Evolutionary conservation across 1,140 invertebrate genomes (phyloP).

Genomic region (Hylaeus anthracinus): DNA sequence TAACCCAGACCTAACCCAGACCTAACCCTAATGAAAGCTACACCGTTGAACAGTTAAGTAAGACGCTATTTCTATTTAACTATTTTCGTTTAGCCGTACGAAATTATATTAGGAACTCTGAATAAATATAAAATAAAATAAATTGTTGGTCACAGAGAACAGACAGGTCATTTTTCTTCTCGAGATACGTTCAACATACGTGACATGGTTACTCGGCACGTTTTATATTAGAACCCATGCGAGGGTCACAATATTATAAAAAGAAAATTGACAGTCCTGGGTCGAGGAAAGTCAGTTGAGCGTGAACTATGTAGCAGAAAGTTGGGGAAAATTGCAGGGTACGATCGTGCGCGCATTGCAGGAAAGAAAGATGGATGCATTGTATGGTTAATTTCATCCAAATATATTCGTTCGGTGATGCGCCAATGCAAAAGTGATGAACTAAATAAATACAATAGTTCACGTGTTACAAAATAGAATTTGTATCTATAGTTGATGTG

Average conservation of each 20-base stretch:
- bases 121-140: conserved; percentile 12
- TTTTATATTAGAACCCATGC: conserved; percentile 24
- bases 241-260: conserved; percentile 11
- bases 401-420: too few species aligned
- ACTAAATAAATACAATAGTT: too few species aligned
- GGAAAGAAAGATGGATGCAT: neutral
- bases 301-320: neutral
- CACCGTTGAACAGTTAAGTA: too few species aligned
- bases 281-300: neutral
- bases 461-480: too few species aligned
- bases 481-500: too few species aligned
- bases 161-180: conserved; percentile 36
- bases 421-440: too few species aligned
- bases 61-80: too few species aligned
- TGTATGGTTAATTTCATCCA: too few species aligned
- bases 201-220: conserved; percentile 37
- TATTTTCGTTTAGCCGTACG: too few species aligned
- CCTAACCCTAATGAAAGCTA: too few species aligned
- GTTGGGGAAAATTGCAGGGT: neutral
- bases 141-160: conserved; percentile 21
- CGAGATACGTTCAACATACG: conserved; percentile 35
- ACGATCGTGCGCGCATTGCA: neutral
- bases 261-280: neutral
- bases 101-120: neutral
- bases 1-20: too few species aligned